Conservation (phyloP, 2,113 vertebrate genomes). For the Gobio gobio region DNA sequence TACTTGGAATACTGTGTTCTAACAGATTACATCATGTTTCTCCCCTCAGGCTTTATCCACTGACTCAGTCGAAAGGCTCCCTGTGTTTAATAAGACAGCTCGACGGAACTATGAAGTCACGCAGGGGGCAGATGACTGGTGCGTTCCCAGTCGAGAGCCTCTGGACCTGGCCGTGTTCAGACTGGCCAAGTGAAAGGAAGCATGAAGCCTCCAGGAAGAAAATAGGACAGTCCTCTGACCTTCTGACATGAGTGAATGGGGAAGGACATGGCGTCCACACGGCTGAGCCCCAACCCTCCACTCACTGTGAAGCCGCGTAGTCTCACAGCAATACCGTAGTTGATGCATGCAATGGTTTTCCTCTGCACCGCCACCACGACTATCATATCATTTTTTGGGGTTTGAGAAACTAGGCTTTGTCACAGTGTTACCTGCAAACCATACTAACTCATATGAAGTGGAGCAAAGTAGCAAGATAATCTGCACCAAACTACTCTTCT, state of each 20-base stretch:
- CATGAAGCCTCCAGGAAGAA: conserved; percentile 32
- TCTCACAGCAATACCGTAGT: conserved; percentile 37
- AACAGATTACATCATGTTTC: not conserved
- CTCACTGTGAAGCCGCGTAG: conserved; percentile 30
- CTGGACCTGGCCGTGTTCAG: conserved; percentile 86
- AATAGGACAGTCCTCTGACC: conserved; percentile 1
- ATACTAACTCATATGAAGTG: conserved; percentile 12
- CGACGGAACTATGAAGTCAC: conserved; percentile 91
- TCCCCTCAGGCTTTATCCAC: conserved; percentile 87
- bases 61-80: conserved; percentile 91
- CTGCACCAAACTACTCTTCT: not conserved
- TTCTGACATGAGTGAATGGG: conserved; percentile 18
- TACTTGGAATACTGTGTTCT: not conserved
- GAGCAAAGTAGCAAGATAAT: conserved; percentile 9
- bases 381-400: conserved; percentile 15
- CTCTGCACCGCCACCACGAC: conserved; percentile 40
- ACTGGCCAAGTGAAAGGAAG: conserved; percentile 72
- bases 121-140: conserved; percentile 92
- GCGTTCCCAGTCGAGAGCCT: conserved; percentile 90
- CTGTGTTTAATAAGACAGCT: conserved; percentile 93
- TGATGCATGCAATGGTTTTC: conserved; percentile 47
- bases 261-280: not conserved
- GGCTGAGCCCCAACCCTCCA: not conserved
- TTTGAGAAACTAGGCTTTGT: conserved; percentile 26
- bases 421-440: conserved; percentile 38